These are phyloP conservation scores for Oncorhynchus tshawytscha DNA, from an alignment of 2,113 vertebrate species.

Conservation along the genomic window DNA sequence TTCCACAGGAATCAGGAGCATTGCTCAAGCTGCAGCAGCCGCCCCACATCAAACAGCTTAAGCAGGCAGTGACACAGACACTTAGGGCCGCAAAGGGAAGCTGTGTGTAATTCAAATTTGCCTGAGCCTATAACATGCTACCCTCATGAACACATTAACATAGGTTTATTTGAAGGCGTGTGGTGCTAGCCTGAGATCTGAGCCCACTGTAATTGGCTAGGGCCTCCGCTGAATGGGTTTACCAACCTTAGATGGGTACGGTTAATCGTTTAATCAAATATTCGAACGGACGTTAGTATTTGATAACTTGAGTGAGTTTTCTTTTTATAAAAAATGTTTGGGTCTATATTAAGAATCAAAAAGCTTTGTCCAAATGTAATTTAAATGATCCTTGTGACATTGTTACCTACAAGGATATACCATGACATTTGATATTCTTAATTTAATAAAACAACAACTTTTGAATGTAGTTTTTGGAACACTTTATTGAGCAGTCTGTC, in stretches of 20 bases:
- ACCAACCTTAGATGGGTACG: neutral
- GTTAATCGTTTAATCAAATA: no score
- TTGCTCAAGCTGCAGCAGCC: constrained; percentile 50
- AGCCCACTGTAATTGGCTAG: constrained; percentile 6
- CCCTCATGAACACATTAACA: constrained; percentile 27
- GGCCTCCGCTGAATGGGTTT: neutral
- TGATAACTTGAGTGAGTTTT: no score
- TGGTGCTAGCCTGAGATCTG: neutral
- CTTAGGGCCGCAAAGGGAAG: constrained; percentile 26
- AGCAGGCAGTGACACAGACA: constrained; percentile 30
- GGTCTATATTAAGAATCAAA: no score
- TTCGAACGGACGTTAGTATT: no score
- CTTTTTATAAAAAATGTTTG: no score
- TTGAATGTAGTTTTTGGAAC: no score
- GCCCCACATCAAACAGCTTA: constrained; percentile 61
- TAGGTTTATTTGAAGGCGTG: constrained; percentile 25
- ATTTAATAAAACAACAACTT: no score
- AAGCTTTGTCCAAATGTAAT: no score
- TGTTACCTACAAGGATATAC: no score
- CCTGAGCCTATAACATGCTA: constrained; percentile 31
- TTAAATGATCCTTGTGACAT: no score
- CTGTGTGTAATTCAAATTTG: constrained; percentile 31
- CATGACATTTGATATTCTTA: no score
- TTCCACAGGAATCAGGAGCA: constrained; percentile 61
- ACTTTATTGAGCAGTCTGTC: no score